Conservation (phyloP, 2,888 invertebrate genomes). For the Ochlodes sylvanus region DNA sequence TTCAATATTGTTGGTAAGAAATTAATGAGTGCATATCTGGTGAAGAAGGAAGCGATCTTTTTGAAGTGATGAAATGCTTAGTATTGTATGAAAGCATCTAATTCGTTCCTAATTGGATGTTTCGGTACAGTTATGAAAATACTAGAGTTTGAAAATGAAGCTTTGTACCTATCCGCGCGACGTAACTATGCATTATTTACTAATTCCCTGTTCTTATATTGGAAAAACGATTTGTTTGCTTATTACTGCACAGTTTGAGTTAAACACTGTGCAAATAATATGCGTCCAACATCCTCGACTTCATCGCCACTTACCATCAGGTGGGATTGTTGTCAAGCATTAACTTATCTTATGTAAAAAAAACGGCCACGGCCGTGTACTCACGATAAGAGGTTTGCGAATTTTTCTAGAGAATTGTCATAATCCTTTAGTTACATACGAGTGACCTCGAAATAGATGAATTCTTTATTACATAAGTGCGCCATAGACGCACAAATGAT, state of each 20-base stretch:
- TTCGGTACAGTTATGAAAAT: constrained; percentile 17
- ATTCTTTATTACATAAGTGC: constrained; percentile 49
- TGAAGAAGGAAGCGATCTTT: constrained; percentile 20
- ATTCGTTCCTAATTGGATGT: constrained; percentile 23
- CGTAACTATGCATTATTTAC: too few species aligned
- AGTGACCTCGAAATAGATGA: constrained; percentile 6
- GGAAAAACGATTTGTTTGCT: too few species aligned
- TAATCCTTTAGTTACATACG: not conserved
- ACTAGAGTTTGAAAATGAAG: not conserved
- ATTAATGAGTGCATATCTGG: constrained; percentile 22
- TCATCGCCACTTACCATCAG: too few species aligned
- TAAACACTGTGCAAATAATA: too few species aligned
- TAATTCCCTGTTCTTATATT: too few species aligned
- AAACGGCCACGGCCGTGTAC: too few species aligned
- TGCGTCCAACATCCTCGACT: too few species aligned
- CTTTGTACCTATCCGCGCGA: too few species aligned
- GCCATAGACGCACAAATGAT: constrained; percentile 55
- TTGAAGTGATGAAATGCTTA: constrained; percentile 14
- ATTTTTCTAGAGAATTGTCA: not conserved
- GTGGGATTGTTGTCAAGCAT: too few species aligned
- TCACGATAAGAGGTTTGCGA: not conserved
- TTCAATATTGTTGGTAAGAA: constrained; percentile 1
- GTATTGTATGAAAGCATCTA: constrained; percentile 22
- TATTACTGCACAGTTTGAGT: too few species aligned
- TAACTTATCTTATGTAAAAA: too few species aligned